Base-by-base conservation (phyloP, 2,888 invertebrate genomes). In the Eulithis prunata region DNA sequence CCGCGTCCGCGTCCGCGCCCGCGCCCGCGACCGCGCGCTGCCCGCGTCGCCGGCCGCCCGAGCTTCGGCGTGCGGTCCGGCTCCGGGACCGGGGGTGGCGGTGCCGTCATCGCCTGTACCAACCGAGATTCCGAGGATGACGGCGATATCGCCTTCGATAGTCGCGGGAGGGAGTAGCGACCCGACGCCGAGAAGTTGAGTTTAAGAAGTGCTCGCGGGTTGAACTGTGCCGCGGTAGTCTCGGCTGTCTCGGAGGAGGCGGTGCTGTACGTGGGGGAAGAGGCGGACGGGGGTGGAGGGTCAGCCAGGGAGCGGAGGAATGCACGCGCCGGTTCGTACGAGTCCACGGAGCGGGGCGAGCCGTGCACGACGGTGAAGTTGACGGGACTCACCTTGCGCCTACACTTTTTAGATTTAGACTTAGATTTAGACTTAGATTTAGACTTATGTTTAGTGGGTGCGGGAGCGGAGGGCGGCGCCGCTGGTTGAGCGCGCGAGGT, bases 401-500 rank as follows among this genome's bases (percentile, higher is more conserved):
- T 64, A 10, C 52, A 59, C 43, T 62, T 45, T n/a, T 21, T 62
- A 11, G 64, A 58, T 46, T 68, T 54, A 21, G 62, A 60, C 41
- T 64, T 59, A 57, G 46, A 57, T 2, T 49, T 54, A 51, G 51
- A 51, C n/a, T n/a, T 21, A 21, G 21, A 21, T 38, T 64, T 61
- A 28, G 60, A 62, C 12, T 56, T 62, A 60, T 49, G 54, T 7
- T 57, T 64, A 53, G 57, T 36, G 36, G 64, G 28, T 0, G 56
- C 6, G 36, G 51, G 43, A n/a, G 57, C 14, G 53, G 58, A 28
- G 21, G 58, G 13, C 14, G 45, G 53, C 43, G 57, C 13, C 43
- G 64, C 38, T 57, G 56, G 41, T 4, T 7, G 13, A 10, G 43
- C 13, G 95, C 91, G 97, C 96, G 77, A 7, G 3, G 58, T 8